Evolutionary conservation across 2,888 invertebrate species (phyloP).

Genomic region (Phytoseiulus persimilis): DNA sequence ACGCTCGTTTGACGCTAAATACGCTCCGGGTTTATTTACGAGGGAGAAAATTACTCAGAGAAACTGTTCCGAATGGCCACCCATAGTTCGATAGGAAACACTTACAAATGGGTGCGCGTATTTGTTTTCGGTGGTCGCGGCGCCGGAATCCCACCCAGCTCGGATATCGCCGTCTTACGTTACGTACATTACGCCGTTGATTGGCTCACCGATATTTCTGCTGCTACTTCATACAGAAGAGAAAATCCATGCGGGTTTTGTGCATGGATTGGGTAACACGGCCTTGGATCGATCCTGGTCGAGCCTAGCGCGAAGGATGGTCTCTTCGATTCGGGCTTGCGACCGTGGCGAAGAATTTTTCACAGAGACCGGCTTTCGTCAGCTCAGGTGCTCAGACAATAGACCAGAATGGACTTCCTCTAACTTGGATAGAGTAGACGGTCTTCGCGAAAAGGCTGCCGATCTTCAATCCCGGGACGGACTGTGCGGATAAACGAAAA

Average conservation of each 20-base stretch:
- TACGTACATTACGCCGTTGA: neutral
- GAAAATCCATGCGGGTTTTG: neutral
- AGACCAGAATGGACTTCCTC: too few relatives aligned
- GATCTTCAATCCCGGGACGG: neutral
- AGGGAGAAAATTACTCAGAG: neutral
- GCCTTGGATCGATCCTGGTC: neutral
- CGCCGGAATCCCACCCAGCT: neutral
- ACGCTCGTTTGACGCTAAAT: neutral
- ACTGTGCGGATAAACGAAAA: neutral
- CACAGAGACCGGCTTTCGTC: neutral
- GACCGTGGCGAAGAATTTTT: neutral
- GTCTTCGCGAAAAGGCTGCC: neutral
- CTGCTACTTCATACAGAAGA: neutral
- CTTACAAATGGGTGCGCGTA: conserved; percentile 5
- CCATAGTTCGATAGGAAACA: neutral
- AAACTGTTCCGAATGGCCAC: neutral
- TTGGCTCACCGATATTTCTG: neutral
- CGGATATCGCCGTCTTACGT: neutral
- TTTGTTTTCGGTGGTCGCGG: neutral
- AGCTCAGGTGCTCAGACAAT: too few relatives aligned
- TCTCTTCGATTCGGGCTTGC: neutral
- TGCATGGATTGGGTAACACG: neutral
- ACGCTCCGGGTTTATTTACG: neutral
- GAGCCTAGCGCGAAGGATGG: neutral
- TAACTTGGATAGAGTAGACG: too few relatives aligned